These are phyloP conservation scores for Phaetusa simplex DNA, from an alignment of 2,113 vertebrate genomes.

Conservation along the genomic window DNA sequence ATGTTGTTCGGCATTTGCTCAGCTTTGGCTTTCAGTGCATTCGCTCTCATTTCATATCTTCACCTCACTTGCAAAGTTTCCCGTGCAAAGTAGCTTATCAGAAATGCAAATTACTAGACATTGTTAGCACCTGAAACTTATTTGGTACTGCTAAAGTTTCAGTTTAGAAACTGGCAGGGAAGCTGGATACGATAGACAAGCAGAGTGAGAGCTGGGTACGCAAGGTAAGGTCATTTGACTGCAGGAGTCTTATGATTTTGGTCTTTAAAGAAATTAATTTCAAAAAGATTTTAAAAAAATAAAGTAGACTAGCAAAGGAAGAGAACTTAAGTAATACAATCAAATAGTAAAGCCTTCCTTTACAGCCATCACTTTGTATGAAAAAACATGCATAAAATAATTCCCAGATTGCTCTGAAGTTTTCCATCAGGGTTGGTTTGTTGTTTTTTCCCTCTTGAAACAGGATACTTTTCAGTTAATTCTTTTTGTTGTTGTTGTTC, in stretches of 20 bases:
- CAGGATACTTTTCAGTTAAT: background rate
- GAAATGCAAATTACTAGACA: background rate
- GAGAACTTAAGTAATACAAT: background rate
- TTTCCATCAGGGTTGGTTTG: background rate
- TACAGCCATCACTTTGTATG: background rate
- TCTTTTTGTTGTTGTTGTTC: background rate
- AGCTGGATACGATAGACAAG: background rate
- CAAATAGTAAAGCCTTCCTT: background rate
- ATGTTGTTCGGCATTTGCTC: background rate
- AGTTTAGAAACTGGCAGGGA: background rate
- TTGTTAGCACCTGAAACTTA: background rate
- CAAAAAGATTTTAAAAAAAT: background rate
- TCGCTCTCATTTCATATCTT: background rate
- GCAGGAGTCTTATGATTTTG: background rate
- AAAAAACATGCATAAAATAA: background rate
- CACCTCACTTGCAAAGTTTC: background rate
- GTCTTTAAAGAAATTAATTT: background rate
- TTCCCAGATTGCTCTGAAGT: background rate
- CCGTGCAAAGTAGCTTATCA: background rate
- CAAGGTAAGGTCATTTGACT: background rate
- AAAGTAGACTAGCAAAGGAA: background rate
- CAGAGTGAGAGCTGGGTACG: background rate
- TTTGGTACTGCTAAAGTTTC: background rate
- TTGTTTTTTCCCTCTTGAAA: background rate
- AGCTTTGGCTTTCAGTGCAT: background rate